Evolutionary conservation across 2,888 invertebrate species (phyloP).

Genomic region (Chouioia cunea): DNA sequence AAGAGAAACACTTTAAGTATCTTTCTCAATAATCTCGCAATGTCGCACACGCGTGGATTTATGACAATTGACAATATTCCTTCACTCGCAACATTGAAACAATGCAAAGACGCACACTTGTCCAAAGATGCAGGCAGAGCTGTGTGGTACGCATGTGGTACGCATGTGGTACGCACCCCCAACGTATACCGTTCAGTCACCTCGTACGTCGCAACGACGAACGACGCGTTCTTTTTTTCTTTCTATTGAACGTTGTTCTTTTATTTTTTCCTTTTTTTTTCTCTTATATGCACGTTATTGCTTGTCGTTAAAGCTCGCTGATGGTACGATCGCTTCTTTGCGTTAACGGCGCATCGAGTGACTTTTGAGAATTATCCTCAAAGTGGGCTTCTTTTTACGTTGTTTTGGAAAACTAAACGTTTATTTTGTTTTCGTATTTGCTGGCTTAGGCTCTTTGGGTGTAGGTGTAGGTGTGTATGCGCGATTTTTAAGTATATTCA

Average conservation of each 20-base stretch:
- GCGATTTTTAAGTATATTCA: conserved; percentile 59
- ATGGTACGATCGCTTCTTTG: conserved; percentile 1
- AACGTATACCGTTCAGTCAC: conserved; percentile 30
- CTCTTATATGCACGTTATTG: conserved; percentile 5
- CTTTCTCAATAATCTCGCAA: neutral
- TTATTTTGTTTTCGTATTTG: conserved; percentile 26
- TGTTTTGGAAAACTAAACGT: neutral
- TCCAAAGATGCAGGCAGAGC: conserved; percentile 24
- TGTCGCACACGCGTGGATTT: no score
- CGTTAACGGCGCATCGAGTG: neutral
- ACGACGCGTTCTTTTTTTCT: conserved; percentile 3
- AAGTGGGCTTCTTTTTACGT: conserved; percentile 29
- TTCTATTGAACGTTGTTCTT: neutral
- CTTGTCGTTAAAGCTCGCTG: neutral
- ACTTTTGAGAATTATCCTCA: neutral
- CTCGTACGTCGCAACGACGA: conserved; percentile 22
- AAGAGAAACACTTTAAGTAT: conserved; percentile 23
- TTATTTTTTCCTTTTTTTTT: neutral
- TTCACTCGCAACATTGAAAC: conserved; percentile 6
- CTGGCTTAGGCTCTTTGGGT: conserved; percentile 26
- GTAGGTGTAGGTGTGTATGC: conserved; percentile 5
- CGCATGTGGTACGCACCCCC: conserved; percentile 5
- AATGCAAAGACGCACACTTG: conserved; percentile 15
- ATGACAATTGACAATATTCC: neutral
- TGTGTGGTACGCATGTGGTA: no score